Evolutionary conservation across 2,797 vertebrate species (phyloP).

Genomic region (Scolopax bukidnonensis): DNA sequence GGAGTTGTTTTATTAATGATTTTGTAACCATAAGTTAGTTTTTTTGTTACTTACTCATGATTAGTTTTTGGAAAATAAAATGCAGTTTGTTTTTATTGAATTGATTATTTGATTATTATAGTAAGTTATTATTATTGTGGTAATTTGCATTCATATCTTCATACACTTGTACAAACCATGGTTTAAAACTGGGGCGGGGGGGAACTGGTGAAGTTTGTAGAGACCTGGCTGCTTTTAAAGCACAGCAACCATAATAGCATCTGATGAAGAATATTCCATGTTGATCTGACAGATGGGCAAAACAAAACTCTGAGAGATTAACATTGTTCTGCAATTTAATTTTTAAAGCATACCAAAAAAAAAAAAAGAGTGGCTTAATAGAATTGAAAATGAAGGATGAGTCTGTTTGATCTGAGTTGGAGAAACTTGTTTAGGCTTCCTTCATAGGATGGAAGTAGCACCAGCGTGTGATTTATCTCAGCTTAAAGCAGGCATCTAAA

Average conservation of each 20-base stretch:
- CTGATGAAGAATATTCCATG: neutral
- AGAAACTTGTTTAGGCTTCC: neutral
- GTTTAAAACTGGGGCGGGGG: too few species aligned
- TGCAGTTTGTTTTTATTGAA: neutral
- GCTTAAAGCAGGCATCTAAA: conserved; percentile 29
- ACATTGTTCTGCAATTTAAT: neutral
- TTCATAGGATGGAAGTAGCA: fast-evolving
- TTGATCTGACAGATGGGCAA: neutral
- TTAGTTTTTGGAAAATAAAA: neutral
- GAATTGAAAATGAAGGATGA: neutral
- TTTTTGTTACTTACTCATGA: neutral
- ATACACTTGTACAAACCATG: neutral
- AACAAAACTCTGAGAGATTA: conserved; percentile 18
- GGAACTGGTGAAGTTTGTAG: neutral
- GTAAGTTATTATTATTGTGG: too few species aligned
- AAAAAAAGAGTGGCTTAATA: neutral
- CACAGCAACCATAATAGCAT: neutral
- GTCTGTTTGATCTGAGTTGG: neutral
- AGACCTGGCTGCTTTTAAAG: neutral
- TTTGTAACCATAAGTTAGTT: neutral
- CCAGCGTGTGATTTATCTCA: conserved; percentile 1
- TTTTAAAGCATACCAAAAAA: neutral
- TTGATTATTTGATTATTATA: neutral
- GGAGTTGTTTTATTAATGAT: neutral
- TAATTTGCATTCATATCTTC: neutral